Percentiles rank a stretch among this genome's conserved stretches.
Evolutionary conservation across 2,797 vertebrate genomes (phyloP).

Genomic region (Galagoides demidoff): DNA sequence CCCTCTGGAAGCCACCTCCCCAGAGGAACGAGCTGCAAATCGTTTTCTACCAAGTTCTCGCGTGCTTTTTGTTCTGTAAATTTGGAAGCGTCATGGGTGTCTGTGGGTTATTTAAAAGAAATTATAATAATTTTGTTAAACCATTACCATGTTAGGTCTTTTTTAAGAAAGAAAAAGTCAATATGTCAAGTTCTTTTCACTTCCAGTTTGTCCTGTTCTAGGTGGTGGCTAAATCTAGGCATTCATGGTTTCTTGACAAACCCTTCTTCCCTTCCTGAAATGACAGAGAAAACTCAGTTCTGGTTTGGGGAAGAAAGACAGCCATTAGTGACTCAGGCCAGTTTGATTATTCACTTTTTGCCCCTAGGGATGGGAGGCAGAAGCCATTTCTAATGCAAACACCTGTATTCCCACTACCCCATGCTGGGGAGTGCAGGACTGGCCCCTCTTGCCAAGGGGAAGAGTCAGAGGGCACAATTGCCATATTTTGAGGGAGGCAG

Average conservation of each 20-base stretch:
- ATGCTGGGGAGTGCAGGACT: neutral
- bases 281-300: constrained; percentile 15
- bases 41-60: constrained; percentile 80
- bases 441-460: neutral
- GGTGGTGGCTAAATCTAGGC: constrained; percentile 33
- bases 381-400: neutral
- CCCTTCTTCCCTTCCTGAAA: constrained; percentile 14
- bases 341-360: neutral
- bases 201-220: constrained; percentile 67
- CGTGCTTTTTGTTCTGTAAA: constrained; percentile 82
- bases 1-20: neutral
- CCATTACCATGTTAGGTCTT: constrained; percentile 81
- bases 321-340: neutral
- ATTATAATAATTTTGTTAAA: constrained; percentile 84
- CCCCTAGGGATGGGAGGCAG: neutral
- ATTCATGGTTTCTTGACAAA: constrained; percentile 34
- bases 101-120: constrained; percentile 83
- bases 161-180: constrained; percentile 73
- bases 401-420: neutral
- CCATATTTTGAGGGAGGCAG: neutral
- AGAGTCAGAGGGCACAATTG: neutral
- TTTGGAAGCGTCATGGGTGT: constrained; percentile 84
- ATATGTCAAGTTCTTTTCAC: constrained; percentile 63
- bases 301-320: constrained; percentile 60
- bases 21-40: constrained; percentile 48